These are phyloP conservation scores for Gerosis bhagava DNA, from an alignment of 2,888 invertebrate species.

Conservation along the genomic window DNA sequence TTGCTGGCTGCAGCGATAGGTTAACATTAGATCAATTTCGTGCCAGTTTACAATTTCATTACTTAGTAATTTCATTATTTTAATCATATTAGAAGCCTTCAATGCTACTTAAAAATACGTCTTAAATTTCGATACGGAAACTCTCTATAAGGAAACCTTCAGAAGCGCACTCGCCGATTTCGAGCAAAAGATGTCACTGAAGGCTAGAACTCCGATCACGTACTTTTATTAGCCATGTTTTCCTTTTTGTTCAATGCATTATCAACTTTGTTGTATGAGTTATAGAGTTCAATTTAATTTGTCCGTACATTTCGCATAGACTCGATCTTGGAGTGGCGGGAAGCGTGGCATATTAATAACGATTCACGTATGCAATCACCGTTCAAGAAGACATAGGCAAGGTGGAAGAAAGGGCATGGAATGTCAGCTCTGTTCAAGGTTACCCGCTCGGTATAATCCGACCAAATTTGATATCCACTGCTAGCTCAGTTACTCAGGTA, in stretches of 20 bases:
- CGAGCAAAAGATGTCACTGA: constrained; percentile 56
- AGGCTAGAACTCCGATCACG: constrained; percentile 52
- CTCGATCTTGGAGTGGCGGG: constrained; percentile 59
- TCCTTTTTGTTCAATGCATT: constrained; percentile 19
- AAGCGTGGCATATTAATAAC: constrained; percentile 74
- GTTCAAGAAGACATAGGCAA: constrained; percentile 71
- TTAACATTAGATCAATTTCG: no score
- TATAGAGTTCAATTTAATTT: constrained; percentile 11
- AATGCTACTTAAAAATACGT: no score
- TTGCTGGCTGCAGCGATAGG: no score
- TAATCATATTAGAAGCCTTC: no score
- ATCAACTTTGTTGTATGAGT: constrained; percentile 18
- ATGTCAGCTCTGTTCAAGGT: constrained; percentile 68
- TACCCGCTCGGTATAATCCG: constrained; percentile 54
- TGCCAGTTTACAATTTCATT: no score
- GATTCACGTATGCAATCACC: constrained; percentile 74
- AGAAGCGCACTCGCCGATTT: constrained; percentile 46
- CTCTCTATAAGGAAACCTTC: constrained; percentile 7
- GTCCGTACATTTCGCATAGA: constrained; percentile 44
- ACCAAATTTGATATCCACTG: constrained; percentile 44
- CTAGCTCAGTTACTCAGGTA: no score
- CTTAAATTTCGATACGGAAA: constrained; percentile 11
- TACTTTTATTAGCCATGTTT: constrained; percentile 35
- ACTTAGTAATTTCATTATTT: no score
- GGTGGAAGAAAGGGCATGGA: constrained; percentile 79